Evolutionary conservation across 2,113 vertebrate genomes (phyloP).

Genomic region (Archilochus colubris): DNA sequence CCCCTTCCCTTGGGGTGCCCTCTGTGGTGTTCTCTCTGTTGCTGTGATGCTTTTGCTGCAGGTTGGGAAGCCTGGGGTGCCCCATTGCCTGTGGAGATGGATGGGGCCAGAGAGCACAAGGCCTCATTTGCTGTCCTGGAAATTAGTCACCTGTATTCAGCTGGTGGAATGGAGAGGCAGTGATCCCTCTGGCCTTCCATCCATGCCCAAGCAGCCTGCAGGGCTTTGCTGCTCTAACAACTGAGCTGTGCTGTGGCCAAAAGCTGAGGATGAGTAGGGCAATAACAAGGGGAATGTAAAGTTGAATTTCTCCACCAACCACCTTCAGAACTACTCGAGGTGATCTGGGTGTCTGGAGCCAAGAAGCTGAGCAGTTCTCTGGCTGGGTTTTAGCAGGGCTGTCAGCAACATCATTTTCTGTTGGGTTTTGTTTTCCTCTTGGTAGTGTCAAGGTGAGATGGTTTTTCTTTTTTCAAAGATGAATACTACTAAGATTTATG

Average conservation of each 20-base stretch:
- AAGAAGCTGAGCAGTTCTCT: neutral
- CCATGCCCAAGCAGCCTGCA: neutral
- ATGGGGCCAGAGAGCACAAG: neutral
- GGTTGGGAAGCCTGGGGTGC: neutral
- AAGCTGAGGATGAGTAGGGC: neutral
- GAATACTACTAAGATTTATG: neutral
- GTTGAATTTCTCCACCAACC: neutral
- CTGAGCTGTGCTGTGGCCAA: neutral
- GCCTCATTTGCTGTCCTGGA: neutral
- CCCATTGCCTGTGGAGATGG: neutral
- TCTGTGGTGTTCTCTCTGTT: neutral
- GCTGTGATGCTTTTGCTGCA: neutral
- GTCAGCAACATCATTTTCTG: neutral
- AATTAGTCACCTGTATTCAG: neutral
- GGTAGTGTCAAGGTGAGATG: neutral
- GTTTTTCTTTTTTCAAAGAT: neutral
- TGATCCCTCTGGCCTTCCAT: neutral
- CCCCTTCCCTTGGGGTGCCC: too few relatives aligned
- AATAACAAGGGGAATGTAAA: neutral
- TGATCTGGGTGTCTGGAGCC: neutral
- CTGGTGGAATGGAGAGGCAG: neutral
- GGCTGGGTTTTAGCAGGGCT: neutral
- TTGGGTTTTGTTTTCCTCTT: neutral
- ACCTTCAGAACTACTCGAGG: neutral
- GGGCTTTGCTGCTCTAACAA: neutral